Evolutionary conservation across 2,113 vertebrate species (phyloP), one percentile per base, ranked within the genome.

Genomic region (Siniperca knerii): DNA sequence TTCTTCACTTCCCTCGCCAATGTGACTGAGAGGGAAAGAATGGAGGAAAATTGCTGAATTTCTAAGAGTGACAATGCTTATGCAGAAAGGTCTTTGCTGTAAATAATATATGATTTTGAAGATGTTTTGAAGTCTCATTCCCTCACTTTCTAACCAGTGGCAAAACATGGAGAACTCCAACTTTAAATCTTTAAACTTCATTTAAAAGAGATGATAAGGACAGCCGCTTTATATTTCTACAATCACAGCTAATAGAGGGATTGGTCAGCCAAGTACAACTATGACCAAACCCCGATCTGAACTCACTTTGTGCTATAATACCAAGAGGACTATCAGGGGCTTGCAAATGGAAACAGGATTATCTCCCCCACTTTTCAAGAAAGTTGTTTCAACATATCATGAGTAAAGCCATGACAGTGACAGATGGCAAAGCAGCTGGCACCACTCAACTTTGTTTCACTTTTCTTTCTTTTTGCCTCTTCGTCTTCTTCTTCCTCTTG

Each of bases 351-450:
- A 93, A 95, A 94, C 90, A 93, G 90, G 88, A 93, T 94, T 93
- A 94, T 94, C 93, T 93, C 46, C 77, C 78, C 81, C 90, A 85
- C 92, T 93, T 94, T 85, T 92, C 84, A 91, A 89, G 88, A 90
- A 95, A 94, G 93, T 93, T 91, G 87, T 90, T 93, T 93, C 86
- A 92, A 93, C 92, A 93, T 94, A 93, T 95, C 93, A 91, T 89
- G 83, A 93, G 87, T 91, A 67, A 77, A 89, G 84, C 88, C 91
- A 83, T 94, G 93, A 95, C 94, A 94, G 92, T 95, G 95, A 96
- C 95, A 96, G 96, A 96, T 96, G 95, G 95, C 90, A 89, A 89
- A 93, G 95, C 96, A 95, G 94, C 95, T 95, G 94, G 94, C 92
- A 92, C 89, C 90, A 82, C 92, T 96, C 94, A 93, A 93, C 90